These are phyloP conservation scores for Drosophila repletoides DNA, from an alignment of 1,140 invertebrate species.

Conservation along the genomic window DNA sequence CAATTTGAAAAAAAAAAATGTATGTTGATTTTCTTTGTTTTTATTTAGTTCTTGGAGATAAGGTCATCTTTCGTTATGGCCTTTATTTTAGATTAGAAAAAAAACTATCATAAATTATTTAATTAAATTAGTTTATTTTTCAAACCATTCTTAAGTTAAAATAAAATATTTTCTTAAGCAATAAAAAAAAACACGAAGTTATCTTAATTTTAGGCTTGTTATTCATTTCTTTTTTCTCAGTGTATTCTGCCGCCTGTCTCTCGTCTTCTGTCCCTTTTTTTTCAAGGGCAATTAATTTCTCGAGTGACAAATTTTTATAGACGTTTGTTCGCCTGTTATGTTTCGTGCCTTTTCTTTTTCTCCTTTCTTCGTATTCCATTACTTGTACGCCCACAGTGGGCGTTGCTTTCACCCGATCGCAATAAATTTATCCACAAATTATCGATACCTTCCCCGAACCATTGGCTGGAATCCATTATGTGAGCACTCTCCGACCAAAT, in stretches of 20 bases:
- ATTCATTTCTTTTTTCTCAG: no score
- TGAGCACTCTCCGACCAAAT: conserved; percentile 30
- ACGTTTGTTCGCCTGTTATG: conserved; percentile 39
- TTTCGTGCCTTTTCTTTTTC: conserved; percentile 16
- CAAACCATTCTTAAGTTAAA: no score
- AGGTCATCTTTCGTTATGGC: no score
- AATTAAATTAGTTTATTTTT: no score
- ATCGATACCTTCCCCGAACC: conserved; percentile 52
- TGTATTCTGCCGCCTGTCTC: background rate
- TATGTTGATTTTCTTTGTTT: no score
- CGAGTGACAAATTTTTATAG: conserved; percentile 82
- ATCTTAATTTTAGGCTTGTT: no score
- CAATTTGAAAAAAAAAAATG: no score
- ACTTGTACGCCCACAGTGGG: conserved; percentile 50
- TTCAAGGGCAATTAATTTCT: conserved; percentile 82
- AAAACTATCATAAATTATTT: no score
- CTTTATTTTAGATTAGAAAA: no score
- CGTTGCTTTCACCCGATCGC: conserved; percentile 56
- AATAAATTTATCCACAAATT: conserved; percentile 78
- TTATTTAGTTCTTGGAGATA: no score
- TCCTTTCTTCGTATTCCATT: conserved; percentile 40
- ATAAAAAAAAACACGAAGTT: no score
- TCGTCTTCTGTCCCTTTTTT: conserved; percentile 23
- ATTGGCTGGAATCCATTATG: conserved; percentile 54
- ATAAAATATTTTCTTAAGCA: no score